Base-by-base conservation (phyloP, 2,113 vertebrate species). In the Clinocottus analis region DNA sequence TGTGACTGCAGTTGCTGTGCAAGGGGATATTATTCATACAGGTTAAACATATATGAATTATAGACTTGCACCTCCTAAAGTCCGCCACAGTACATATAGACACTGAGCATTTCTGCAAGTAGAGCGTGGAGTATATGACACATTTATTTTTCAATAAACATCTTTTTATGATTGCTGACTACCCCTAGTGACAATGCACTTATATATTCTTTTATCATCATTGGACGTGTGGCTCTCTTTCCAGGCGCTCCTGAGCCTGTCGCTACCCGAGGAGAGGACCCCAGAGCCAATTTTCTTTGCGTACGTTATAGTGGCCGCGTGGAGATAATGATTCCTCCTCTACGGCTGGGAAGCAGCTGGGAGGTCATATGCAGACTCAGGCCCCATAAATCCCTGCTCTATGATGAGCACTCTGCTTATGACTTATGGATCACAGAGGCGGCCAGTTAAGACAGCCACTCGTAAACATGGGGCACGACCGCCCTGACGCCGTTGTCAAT, bases 351-450 rank as follows among this genome's bases (percentile, higher is more conserved):
- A 29, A 31, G 58, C 53, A 53, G 72, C 80, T 74, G 81, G 77
- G 81, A 80, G 85, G 84, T 91, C 91, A 89, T 90, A 88, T 91
- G 92, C 85, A 89, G 85, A 91, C 84, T 91, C 86, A 88, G 86
- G 82, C 77, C 90, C 37, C 89, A 93, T 94, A 94, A 95, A 95
- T 93, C 91, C 86, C 58, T 16, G 75, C 82, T 88, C 71, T 75
- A 83, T 90, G 93, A 94, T 93, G 90, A 93, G 90, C 85, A 85
- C 89, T 85, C 89, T 87, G 82, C 60, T 63, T 93, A 91, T 93
- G 90, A 94, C 90, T 94, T 92, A 92, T 90, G 87, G 90, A 92
- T 86, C 89, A 79, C 85, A 77, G 80, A 90, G 87, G 89, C 75
- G 37, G 84, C 91, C 93, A 91, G 88, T 93, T 93, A 93, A 93